Evolutionary conservation across 2,113 vertebrate species (phyloP), one percentile per base, ranked within the genome.

Genomic region (Thermophis baileyi): DNA sequence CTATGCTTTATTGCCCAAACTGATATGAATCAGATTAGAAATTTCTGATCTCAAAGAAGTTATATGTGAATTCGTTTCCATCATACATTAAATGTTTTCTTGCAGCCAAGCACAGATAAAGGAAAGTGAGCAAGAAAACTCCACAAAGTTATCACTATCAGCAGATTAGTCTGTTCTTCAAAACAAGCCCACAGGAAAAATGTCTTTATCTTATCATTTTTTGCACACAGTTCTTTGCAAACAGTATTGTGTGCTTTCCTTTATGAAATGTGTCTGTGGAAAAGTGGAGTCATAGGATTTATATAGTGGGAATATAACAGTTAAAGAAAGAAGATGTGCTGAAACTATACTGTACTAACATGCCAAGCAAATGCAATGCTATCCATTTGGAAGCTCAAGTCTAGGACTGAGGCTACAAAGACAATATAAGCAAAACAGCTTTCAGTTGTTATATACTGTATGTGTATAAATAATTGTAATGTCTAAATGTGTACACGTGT

Each of bases 201-300:
- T 3, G 5, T 92, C 25, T 96, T 92, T 96, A 95, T 96, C 95
- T 97, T 96, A 96, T 96, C 94, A 92, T 90, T 94, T 94, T 95
- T 90, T 63, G 25, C 88, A 93, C 96, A 95, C 40, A 89, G 55
- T 94, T 95, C 95, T 55, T 94, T 95, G 87, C 89, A 69, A 69
- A 92, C 92, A 94, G 85, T 94, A 88, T 88, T 95, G 12, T 95
- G 90, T 63, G 96, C 81, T 94, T 96, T 96, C 91, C 96, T 30
- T 44, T 93, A 91, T 20, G 81, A 94, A 57, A 92, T 27, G 91
- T 91, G n/a, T 25, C 81, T 92, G n/a, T 91, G 91, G 88, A 95
- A 97, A 97, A 95, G 81, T 85, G 91, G 6, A 94, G 91, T 87
- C 25, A 60, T 50, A 44, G 69, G 92, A 1, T 63, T 92, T 86